Evolutionary conservation across 2,888 invertebrate species (phyloP).

Genomic region (Saturnia japonica): DNA sequence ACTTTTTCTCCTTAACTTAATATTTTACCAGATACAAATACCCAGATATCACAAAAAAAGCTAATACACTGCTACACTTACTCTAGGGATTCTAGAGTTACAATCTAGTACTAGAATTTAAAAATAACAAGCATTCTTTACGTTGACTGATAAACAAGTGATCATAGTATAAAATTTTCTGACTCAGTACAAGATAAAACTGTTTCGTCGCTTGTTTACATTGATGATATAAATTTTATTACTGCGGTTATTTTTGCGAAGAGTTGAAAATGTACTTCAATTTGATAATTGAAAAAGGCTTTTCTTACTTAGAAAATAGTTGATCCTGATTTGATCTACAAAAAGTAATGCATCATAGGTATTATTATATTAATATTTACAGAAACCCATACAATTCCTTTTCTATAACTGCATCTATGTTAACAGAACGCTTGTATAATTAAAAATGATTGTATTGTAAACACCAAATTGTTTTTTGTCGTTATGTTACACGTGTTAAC

Average conservation of each 20-base stretch:
- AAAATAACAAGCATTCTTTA: background rate
- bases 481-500: background rate
- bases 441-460: background rate
- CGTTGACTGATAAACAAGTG: background rate
- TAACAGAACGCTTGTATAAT: background rate
- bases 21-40: background rate
- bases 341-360: background rate
- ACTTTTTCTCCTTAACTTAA: background rate
- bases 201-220: background rate
- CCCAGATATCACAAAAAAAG: background rate
- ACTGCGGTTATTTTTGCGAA: background rate
- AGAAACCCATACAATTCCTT: background rate
- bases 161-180: background rate
- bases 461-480: background rate
- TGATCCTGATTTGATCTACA: background rate
- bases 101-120: background rate
- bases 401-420: background rate
- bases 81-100: background rate
- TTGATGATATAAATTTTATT: background rate
- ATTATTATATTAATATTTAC: background rate
- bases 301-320: background rate
- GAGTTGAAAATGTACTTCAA: background rate
- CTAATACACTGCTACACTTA: too few species aligned
- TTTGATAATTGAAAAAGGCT: background rate
- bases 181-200: background rate